phyloP scores from a whole-genome alignment of 2,113 vertebrate genomes.

The Chaetura pelagica region DNA sequence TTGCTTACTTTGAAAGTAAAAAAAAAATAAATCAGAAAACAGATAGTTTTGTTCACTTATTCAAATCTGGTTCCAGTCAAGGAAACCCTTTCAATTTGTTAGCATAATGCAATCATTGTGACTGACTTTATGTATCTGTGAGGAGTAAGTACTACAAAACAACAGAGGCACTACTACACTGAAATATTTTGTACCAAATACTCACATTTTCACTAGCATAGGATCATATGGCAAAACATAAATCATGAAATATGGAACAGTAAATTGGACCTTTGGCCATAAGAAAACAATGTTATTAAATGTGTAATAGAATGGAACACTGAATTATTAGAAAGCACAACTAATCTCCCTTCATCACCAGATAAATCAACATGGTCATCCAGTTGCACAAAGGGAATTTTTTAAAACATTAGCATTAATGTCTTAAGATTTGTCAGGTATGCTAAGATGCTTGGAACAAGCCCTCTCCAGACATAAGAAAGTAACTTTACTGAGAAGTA shows the following conservation, averaged over 20 bases:
- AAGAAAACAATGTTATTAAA: background rate
- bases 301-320: fast-evolving
- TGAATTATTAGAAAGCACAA: background rate
- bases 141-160: background rate
- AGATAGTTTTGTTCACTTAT: background rate
- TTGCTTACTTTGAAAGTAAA: background rate
- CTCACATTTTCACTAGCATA: background rate
- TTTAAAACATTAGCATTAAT: background rate
- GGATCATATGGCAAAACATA: background rate
- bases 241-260: background rate
- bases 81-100: background rate
- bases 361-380: background rate
- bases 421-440: background rate
- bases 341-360: background rate
- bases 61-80: background rate
- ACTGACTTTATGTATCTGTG: background rate
- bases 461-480: background rate
- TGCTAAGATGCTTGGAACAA: background rate
- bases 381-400: background rate
- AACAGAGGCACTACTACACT: background rate
- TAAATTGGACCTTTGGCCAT: fast-evolving
- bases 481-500: background rate
- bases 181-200: background rate
- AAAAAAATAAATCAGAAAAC: background rate
- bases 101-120: background rate